phyloP scores from a whole-genome alignment of 2,797 vertebrate species.

The Sebastes itinus region DNA sequence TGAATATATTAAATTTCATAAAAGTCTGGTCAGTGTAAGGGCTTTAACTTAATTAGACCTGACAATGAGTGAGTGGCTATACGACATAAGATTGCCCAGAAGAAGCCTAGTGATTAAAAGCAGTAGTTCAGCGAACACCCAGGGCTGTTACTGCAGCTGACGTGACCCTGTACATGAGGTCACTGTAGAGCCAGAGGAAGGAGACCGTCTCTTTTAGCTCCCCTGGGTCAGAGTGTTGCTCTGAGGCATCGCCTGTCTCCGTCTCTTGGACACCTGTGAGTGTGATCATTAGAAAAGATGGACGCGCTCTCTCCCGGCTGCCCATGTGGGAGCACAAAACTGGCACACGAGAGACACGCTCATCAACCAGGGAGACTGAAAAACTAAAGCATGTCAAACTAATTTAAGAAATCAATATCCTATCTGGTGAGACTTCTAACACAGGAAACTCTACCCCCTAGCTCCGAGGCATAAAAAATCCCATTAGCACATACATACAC shows the following conservation, averaged over 20 bases:
- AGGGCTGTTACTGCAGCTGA: neutral
- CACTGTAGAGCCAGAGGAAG: neutral
- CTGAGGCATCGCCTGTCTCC: neutral
- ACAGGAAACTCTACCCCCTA: constrained; percentile 20
- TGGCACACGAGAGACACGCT: constrained; percentile 48
- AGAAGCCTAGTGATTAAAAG: neutral
- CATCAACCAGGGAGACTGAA: constrained; percentile 43
- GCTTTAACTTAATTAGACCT: neutral
- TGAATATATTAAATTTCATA: neutral
- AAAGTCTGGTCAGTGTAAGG: neutral
- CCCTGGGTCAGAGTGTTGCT: neutral
- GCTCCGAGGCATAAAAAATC: constrained; percentile 30
- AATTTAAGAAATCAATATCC: constrained; percentile 80
- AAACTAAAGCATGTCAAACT: constrained; percentile 77
- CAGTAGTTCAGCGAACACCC: neutral
- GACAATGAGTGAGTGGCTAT: neutral
- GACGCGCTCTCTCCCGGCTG: constrained; percentile 1
- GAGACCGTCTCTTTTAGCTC: neutral
- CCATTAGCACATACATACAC: neutral
- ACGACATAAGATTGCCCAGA: neutral
- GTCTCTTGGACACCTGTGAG: neutral
- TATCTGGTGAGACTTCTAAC: constrained; percentile 35
- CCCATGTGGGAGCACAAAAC: constrained; percentile 39
- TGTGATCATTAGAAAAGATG: constrained; percentile 18
- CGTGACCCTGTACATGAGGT: neutral